Evolutionary conservation across 92 coral and sea anemone species (phyloP), one percentile per base, ranked within the genome.

Genomic region (Muricea muricata): DNA sequence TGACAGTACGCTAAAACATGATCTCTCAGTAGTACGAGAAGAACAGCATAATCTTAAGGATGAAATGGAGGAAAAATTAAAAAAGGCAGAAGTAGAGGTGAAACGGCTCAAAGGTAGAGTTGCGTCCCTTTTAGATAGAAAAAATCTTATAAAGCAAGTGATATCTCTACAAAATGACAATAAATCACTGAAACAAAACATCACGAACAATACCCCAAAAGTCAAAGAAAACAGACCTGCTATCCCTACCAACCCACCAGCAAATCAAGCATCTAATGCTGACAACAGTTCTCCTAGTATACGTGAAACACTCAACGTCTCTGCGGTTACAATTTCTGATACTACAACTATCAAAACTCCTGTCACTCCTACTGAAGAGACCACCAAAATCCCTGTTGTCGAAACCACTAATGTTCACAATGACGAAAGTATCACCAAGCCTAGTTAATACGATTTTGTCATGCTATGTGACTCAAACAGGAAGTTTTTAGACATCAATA

Each of bases 401-500:
- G 32, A 65, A 65, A 65, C 12, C n/a, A 31, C 32, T 37, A 37
- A 37, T 4, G 25, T 25, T 25, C 28, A 0, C 30, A 21, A 65
- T 17, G 2, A 6, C 28, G 35, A 18, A 65, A 65, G 8, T 28
- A 7, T 17, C 12, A 3, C 14, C 72, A 29, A 29, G 8, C 15
- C 6, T 63, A 18, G 17, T 18, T 13, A 29, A 23, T 41, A 69
- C 47, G 86, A 82, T 17, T 68, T 66, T 68, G 86, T 82, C 4
- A 12, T 82, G n/a, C 15, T 82, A 18, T 68, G 86, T 82, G 86
- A 82, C 26, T 82, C 86, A 5, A 82, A 82, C 40, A 82, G 86
- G 41, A 68, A 32, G 12, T 69, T 40, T 47, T 3, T 82, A 17
- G 31, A 68, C 7, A 39, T 32, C 0, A 39, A 17, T 30, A 45